Evolutionary conservation across 2,797 vertebrate species (phyloP), one percentile per base, ranked within the genome.

Genomic region (Crypturellus tataupa): DNA sequence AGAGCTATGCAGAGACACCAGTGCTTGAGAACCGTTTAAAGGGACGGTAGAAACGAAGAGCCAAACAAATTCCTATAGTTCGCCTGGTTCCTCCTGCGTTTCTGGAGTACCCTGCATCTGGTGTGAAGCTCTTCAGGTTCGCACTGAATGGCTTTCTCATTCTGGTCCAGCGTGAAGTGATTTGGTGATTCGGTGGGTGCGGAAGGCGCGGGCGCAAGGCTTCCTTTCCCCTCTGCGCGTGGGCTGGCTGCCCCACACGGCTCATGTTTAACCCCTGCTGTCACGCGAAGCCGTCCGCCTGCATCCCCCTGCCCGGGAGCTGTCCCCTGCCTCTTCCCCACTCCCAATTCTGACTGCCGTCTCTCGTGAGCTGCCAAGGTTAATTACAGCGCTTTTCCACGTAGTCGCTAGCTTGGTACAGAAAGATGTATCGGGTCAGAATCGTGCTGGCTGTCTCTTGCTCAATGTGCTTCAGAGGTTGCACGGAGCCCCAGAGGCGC

Each of bases 361-460:
- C 21, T 65, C 3, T 3, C 29, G 33, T 56, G n/a, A 12, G 1
- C 2, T 25, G 15, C 4, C 76, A 4, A 0, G 3, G 44, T 60
- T 42, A 77, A 84, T 81, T 60, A 39, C 73, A 49, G 51, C 42
- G 37, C 17, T 77, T 88, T 63, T 33, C n/a, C 85, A 33, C 12
- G 23, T 76, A 62, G 40, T 94, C 82, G 25, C 35, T 12, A 1
- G 2, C 73, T 70, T 60, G 63, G 25, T 68, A 35, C 25, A 27
- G 42, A 64, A 47, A 77, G 78, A 80, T 24, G 7, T 44, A n/a
- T 19, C n/a, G 6, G 68, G 72, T 56, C 17, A 5, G 4, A 12
- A 3, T 60, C 14, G 63, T 49, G n/a, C 21, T 29, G 69, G 25
- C 62, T 42, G 42, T 35, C 35, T 9, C 33, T 25, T 25, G 1